phyloP scores from a whole-genome alignment of 1,140 invertebrate species.

The Solenopsis invicta region DNA sequence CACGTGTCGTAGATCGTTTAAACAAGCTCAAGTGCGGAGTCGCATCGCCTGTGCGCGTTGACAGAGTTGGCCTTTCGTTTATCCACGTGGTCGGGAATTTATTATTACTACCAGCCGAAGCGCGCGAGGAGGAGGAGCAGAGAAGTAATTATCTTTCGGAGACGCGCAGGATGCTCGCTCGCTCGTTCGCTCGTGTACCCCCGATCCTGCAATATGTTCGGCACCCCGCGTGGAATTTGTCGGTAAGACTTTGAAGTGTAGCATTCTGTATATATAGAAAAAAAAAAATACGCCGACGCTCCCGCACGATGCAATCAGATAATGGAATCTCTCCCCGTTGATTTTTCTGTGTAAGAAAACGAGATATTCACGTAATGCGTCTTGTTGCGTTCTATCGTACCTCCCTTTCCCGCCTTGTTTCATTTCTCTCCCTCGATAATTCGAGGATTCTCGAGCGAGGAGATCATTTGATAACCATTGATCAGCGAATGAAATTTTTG shows the following conservation, averaged over 20 bases:
- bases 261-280: not conserved
- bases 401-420: conserved; percentile 5
- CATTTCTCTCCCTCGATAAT: not conserved
- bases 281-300: conserved; percentile 17
- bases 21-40: conserved; percentile 55
- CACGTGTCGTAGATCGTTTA: conserved; percentile 58
- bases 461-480: not conserved
- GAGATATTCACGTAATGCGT: conserved; percentile 46
- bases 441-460: not conserved
- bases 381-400: conserved; percentile 37
- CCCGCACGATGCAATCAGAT: conserved; percentile 48
- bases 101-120: conserved; percentile 62
- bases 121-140: not conserved
- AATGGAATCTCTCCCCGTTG: conserved; percentile 49
- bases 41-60: conserved; percentile 66
- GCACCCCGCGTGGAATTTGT: conserved; percentile 58
- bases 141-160: conserved; percentile 70
- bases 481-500: not conserved
- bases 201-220: conserved; percentile 46
- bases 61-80: conserved; percentile 69
- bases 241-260: conserved; percentile 60
- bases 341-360: conserved; percentile 43
- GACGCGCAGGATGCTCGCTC: conserved; percentile 57
- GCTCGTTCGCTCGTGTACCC: not conserved
- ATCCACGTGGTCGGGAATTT: conserved; percentile 73